Conservation (phyloP, 2,888 invertebrate genomes). For the Oscheius sp. region DNA sequence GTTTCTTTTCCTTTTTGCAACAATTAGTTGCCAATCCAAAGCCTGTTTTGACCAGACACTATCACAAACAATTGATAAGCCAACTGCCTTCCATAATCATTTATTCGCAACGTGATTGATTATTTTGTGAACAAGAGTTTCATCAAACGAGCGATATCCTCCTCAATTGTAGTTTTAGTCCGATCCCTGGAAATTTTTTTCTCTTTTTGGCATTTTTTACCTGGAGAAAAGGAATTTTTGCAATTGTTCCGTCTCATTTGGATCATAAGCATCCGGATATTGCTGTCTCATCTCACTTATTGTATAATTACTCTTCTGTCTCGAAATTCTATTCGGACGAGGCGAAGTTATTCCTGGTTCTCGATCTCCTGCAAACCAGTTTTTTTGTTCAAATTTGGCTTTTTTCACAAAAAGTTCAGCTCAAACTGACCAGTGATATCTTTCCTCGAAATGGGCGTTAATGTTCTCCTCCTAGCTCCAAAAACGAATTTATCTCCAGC, state of each 20-base stretch:
- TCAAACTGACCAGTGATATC: conserved; percentile 12
- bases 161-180: conserved; percentile 9
- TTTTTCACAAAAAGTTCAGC: not conserved
- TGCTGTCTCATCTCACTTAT: conserved; percentile 24
- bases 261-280: conserved; percentile 7
- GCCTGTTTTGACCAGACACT: no score
- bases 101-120: not conserved
- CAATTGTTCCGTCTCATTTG: conserved; percentile 20
- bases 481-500: conserved; percentile 33
- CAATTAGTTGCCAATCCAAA: no score
- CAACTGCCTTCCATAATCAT: not conserved
- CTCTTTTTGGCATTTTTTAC: not conserved
- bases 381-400: not conserved
- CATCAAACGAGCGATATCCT: conserved; percentile 17
- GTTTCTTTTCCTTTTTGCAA: no score
- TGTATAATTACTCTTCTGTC: conserved; percentile 25
- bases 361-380: not conserved
- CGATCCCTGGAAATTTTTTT: not conserved
- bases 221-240: conserved; percentile 25
- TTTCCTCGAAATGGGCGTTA: conserved; percentile 23
- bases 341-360: conserved; percentile 22
- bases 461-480: conserved; percentile 28
- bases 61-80: no score
- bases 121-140: conserved; percentile 1
- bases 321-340: conserved; percentile 13